Conservation (phyloP, 2,797 vertebrate species). For the Diplodus puntazzo region DNA sequence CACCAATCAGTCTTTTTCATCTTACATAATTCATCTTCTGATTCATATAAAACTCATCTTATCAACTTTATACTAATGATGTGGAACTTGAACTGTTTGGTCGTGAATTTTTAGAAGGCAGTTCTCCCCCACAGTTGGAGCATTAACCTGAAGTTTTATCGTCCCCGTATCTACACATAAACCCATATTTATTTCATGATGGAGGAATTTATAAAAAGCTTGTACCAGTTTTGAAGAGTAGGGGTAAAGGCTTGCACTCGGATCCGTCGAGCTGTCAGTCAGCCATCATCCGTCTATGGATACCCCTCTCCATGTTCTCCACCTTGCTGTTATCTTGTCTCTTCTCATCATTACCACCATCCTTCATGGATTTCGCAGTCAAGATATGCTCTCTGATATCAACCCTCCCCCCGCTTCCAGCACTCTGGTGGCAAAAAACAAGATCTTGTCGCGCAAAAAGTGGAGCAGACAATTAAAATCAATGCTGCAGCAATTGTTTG, state of each 20-base stretch:
- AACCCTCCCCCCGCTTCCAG: constrained; percentile 51
- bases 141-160: constrained; percentile 67
- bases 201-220: constrained; percentile 70
- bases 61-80: constrained; percentile 74
- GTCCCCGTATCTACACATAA: constrained; percentile 58
- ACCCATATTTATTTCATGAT: constrained; percentile 62
- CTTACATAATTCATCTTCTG: constrained; percentile 69
- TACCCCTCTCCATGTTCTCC: constrained; percentile 80
- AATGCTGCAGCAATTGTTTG: constrained; percentile 78
- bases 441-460: constrained; percentile 81
- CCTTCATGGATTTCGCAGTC: constrained; percentile 80
- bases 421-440: constrained; percentile 72
- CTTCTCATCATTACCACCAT: constrained; percentile 84
- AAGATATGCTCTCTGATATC: constrained; percentile 84
- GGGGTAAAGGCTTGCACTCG: constrained; percentile 62
- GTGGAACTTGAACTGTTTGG: constrained; percentile 40
- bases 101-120: constrained; percentile 44
- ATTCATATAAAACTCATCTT: constrained; percentile 60
- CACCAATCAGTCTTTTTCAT: constrained; percentile 65
- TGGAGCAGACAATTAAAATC: constrained; percentile 86
- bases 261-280: constrained; percentile 77
- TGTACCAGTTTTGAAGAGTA: constrained; percentile 64
- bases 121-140: constrained; percentile 35
- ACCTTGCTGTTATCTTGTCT: constrained; percentile 83
- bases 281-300: constrained; percentile 77